phyloP scores from a whole-genome alignment of 2,888 invertebrate genomes.

The Diarsia mendica region DNA sequence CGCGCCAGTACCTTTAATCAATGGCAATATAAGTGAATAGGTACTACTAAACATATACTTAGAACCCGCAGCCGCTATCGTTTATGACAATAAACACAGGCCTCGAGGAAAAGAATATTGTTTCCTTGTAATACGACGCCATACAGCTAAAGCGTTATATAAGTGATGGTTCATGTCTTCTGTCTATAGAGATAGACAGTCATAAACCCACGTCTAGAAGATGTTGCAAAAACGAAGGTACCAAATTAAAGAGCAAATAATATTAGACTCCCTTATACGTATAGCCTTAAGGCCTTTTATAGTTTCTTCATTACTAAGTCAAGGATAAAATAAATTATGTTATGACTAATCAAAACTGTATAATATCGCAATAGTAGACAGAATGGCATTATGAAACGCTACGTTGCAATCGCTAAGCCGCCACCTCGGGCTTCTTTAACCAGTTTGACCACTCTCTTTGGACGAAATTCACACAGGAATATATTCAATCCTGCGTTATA shows the following conservation, averaged over 20 bases:
- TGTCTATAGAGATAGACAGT: background rate
- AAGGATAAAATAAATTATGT: constrained; percentile 22
- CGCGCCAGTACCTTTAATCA: constrained; percentile 18
- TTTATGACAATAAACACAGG: constrained; percentile 15
- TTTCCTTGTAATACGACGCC: constrained; percentile 9
- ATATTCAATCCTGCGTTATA: constrained; percentile 31
- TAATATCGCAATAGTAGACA: constrained; percentile 39
- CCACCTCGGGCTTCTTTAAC: constrained; percentile 36
- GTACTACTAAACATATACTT: background rate
- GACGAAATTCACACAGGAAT: constrained; percentile 32
- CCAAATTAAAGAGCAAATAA: too few relatives aligned
- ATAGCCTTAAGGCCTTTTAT: background rate
- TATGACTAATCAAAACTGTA: constrained; percentile 28
- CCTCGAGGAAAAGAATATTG: constrained; percentile 22
- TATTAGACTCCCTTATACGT: background rate
- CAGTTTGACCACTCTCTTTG: constrained; percentile 51
- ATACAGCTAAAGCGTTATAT: constrained; percentile 3
- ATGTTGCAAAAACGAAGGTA: background rate
- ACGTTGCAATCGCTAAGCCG: constrained; percentile 12
- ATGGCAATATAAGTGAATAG: constrained; percentile 28
- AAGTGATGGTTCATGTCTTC: background rate
- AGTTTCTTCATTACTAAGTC: constrained; percentile 1
- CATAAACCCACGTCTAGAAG: background rate
- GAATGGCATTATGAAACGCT: constrained; percentile 32
- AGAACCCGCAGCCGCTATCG: constrained; percentile 12